phyloP scores from a whole-genome alignment of 2,888 invertebrate genomes.

The Sphinx pinastri region DNA sequence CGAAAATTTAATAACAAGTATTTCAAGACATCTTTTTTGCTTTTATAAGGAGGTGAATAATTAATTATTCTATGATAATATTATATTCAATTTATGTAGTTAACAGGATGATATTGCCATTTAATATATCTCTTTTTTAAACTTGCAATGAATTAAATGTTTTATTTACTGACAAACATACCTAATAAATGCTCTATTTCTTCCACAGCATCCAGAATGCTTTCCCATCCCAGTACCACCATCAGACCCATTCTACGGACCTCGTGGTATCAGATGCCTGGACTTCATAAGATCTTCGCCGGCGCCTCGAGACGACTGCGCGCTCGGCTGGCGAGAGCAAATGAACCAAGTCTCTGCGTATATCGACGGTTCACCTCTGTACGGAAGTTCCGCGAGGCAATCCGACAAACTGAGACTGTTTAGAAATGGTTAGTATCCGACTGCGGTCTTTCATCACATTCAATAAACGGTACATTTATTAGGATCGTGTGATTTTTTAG shows the following conservation, averaged over 20 bases:
- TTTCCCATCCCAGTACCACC: constrained; percentile 90
- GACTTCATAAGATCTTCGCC: constrained; percentile 93
- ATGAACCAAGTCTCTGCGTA: constrained; percentile 92
- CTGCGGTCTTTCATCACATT: background rate
- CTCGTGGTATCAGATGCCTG: constrained; percentile 88
- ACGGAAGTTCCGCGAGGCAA: constrained; percentile 89
- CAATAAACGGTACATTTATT: too few relatives aligned
- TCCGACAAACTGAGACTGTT: constrained; percentile 90
- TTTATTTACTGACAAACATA: background rate
- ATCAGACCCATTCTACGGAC: constrained; percentile 89
- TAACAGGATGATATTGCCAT: too few relatives aligned
- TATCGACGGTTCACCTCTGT: constrained; percentile 92
- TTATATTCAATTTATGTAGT: too few relatives aligned
- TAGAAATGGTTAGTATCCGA: constrained; percentile 85
- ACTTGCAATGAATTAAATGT: background rate
- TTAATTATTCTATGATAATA: too few relatives aligned
- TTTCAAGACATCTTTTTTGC: too few relatives aligned
- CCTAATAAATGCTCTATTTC: background rate
- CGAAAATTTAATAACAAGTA: too few relatives aligned
- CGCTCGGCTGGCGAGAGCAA: constrained; percentile 92
- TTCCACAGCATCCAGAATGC: constrained; percentile 91
- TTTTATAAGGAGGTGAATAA: too few relatives aligned
- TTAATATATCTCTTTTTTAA: too few relatives aligned
- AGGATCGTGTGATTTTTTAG: too few relatives aligned
- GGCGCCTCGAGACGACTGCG: constrained; percentile 90